These are phyloP conservation scores for Acheta domesticus DNA, from an alignment of 2,888 invertebrate species.

Conservation along the genomic window DNA sequence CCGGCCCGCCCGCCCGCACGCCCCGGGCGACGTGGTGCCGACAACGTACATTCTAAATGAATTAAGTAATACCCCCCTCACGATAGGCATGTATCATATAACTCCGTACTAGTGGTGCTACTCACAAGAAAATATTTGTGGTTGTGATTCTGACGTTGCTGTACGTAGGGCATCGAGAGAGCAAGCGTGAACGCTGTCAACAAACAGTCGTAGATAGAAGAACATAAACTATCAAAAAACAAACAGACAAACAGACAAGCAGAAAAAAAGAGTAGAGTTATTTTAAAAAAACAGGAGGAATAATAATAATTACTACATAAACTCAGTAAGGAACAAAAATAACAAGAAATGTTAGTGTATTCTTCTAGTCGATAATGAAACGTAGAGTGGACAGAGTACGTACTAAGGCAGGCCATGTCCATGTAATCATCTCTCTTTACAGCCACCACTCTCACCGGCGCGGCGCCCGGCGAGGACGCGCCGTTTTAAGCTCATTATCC, in stretches of 20 bases:
- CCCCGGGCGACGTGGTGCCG: background rate
- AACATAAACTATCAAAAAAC: constrained; percentile 20
- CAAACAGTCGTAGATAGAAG: constrained; percentile 22
- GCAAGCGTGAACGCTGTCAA: constrained; percentile 18
- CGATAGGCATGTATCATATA: background rate
- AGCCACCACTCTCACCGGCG: background rate
- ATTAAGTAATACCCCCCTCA: background rate
- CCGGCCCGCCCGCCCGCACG: too few relatives aligned
- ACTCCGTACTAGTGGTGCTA: background rate
- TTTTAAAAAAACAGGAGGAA: constrained; percentile 11
- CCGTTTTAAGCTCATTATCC: constrained; percentile 11
- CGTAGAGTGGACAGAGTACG: constrained; percentile 11
- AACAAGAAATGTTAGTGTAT: constrained; percentile 27
- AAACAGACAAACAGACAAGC: background rate
- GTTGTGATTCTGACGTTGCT: background rate
- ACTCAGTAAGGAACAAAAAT: constrained; percentile 9
- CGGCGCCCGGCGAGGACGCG: background rate
- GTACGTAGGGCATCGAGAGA: constrained; percentile 7
- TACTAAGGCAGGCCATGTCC: background rate
- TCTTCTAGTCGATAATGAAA: constrained; percentile 23
- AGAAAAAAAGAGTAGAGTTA: constrained; percentile 19
- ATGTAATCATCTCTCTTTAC: background rate
- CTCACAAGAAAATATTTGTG: constrained; percentile 19
- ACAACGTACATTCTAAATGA: background rate
- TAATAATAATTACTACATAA: constrained; percentile 12